phyloP scores from a whole-genome alignment of 2,888 invertebrate species.

The Scaptomyza flava region DNA sequence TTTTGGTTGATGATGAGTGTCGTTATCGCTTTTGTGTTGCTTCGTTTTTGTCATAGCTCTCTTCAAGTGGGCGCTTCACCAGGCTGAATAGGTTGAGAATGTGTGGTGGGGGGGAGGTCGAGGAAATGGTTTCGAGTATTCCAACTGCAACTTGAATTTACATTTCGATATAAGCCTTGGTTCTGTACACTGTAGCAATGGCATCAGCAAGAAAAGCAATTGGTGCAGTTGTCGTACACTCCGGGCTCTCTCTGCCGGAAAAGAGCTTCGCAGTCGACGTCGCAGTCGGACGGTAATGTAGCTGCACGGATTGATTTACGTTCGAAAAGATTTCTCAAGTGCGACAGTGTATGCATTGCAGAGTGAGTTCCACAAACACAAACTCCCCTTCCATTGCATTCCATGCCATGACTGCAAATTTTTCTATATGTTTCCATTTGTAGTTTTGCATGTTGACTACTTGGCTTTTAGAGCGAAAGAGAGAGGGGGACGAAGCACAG shows the following conservation, averaged over 20 bases:
- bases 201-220: constrained; percentile 68
- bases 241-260: constrained; percentile 32
- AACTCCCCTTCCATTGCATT: constrained; percentile 5
- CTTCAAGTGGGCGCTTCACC: constrained; percentile 15
- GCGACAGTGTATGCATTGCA: constrained; percentile 59
- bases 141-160: constrained; percentile 68
- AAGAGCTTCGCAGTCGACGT: constrained; percentile 11
- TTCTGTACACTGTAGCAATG: constrained; percentile 18
- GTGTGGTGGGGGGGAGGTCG: neutral
- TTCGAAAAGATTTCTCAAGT: constrained; percentile 84
- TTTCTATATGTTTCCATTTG: constrained; percentile 62
- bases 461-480: constrained; percentile 15
- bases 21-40: constrained; percentile 77
- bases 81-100: neutral
- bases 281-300: constrained; percentile 68
- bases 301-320: constrained; percentile 83
- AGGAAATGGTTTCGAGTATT: constrained; percentile 41
- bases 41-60: constrained; percentile 65
- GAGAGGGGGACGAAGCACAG: constrained; percentile 2
- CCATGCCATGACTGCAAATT: constrained; percentile 36
- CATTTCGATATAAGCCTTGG: constrained; percentile 71
- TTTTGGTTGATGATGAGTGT: constrained; percentile 80
- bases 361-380: constrained; percentile 29
- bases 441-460: constrained; percentile 43
- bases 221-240: constrained; percentile 37